phyloP scores from a whole-genome alignment of 2,888 invertebrate species.

The Ormyrus labotus region DNA sequence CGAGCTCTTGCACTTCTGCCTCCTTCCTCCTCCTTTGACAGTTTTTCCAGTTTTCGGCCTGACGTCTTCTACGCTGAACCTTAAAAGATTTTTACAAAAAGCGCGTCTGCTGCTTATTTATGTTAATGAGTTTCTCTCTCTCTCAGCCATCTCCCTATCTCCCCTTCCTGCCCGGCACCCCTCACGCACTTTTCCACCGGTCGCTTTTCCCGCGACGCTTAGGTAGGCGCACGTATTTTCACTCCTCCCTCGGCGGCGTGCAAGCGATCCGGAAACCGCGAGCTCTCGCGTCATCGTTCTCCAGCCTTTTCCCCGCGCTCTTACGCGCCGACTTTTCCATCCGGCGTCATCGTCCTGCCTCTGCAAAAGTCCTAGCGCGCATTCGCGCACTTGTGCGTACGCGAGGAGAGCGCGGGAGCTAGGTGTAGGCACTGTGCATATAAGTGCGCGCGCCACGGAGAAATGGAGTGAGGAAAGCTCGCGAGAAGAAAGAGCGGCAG shows the following conservation, averaged over 20 bases:
- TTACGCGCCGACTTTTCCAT: slow-evolving; percentile 55
- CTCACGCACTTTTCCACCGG: slow-evolving; percentile 36
- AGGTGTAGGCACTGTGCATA: slow-evolving; percentile 58
- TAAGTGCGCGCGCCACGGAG: slow-evolving; percentile 62
- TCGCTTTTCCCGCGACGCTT: not conserved
- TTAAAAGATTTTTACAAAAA: not conserved
- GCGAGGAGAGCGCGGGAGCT: not conserved
- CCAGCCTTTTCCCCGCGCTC: slow-evolving; percentile 49
- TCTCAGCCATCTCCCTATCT: slow-evolving; percentile 57
- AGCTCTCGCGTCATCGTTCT: slow-evolving; percentile 4
- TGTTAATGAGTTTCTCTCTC: slow-evolving; percentile 69
- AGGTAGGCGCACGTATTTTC: no score
- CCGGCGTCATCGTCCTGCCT: slow-evolving; percentile 53
- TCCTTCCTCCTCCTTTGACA: not conserved
- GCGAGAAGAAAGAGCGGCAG: slow-evolving; percentile 7
- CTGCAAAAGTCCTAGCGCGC: slow-evolving; percentile 62
- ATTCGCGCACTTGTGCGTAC: no score
- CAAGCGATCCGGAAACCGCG: slow-evolving; percentile 35
- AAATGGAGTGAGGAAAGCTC: slow-evolving; percentile 43
- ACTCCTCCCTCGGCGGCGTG: not conserved
- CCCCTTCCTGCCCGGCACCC: not conserved
- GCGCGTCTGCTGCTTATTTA: slow-evolving; percentile 65
- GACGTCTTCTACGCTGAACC: no score
- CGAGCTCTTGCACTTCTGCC: not conserved
- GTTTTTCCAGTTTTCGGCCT: not conserved